Evolutionary conservation across 2,113 vertebrate genomes (phyloP).

Genomic region (Pedetes capensis): DNA sequence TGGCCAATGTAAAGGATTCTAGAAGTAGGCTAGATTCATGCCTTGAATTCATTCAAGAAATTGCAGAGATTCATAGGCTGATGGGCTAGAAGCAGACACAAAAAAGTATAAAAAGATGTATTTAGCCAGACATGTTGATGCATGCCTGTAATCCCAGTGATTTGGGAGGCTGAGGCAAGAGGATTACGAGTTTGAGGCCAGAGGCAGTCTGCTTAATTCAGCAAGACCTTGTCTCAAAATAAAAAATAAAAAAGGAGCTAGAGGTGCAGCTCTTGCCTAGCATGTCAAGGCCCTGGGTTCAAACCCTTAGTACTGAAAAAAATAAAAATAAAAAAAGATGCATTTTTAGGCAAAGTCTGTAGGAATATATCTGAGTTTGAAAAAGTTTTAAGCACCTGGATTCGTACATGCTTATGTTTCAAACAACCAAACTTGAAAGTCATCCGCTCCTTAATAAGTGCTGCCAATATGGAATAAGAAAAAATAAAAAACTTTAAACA

Average conservation of each 20-base stretch:
- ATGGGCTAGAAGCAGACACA: neutral
- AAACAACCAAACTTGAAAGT: constrained; percentile 73
- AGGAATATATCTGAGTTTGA: neutral
- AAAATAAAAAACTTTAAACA: constrained; percentile 44
- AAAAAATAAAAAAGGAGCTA: too few relatives aligned
- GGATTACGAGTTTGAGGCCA: too few relatives aligned
- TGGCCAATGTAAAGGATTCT: constrained; percentile 31
- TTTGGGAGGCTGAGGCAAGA: too few relatives aligned
- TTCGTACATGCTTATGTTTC: constrained; percentile 58
- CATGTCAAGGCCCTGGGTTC: too few relatives aligned
- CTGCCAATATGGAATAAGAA: constrained; percentile 67
- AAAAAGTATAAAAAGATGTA: neutral
- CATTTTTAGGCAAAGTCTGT: constrained; percentile 15
- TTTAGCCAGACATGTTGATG: too few relatives aligned
- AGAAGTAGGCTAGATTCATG: constrained; percentile 20
- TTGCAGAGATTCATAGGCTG: constrained; percentile 42
- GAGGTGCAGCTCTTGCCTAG: too few relatives aligned
- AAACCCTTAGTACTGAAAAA: too few relatives aligned
- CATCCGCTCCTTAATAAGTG: constrained; percentile 60
- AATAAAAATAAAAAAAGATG: neutral
- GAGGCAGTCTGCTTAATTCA: too few relatives aligned
- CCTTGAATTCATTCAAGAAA: constrained; percentile 53
- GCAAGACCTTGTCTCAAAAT: too few relatives aligned
- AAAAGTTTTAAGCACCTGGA: constrained; percentile 56
- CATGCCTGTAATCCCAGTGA: too few relatives aligned